Evolutionary conservation across 2,888 invertebrate species (phyloP).

Genomic region (Phalera bucephala): DNA sequence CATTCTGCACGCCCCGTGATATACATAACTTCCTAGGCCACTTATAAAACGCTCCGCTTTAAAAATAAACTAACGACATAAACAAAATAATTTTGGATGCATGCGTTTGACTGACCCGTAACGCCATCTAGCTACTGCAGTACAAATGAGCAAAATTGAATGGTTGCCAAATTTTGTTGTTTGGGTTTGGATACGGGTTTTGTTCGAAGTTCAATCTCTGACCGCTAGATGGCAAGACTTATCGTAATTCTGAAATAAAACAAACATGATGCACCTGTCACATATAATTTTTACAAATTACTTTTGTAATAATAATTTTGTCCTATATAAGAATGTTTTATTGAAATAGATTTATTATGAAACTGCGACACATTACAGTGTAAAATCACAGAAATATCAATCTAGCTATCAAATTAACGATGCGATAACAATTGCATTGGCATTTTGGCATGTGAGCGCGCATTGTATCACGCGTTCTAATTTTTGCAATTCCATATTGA

Average conservation of each 20-base stretch:
- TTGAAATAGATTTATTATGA: neutral
- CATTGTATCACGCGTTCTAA: conserved; percentile 53
- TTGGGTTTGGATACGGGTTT: conserved; percentile 24
- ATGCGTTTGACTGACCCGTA: conserved; percentile 27
- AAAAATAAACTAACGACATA: conserved; percentile 72
- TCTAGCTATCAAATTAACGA: conserved; percentile 21
- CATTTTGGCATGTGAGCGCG: conserved; percentile 50
- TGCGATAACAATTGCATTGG: conserved; percentile 32
- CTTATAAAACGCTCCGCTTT: conserved; percentile 73
- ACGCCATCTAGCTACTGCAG: conserved; percentile 52
- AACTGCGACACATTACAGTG: neutral
- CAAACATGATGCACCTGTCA: conserved; percentile 3
- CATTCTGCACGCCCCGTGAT: conserved; percentile 50
- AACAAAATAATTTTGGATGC: conserved; percentile 47
- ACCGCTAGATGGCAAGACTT: conserved; percentile 45
- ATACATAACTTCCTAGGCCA: conserved; percentile 70
- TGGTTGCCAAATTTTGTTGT: conserved; percentile 39
- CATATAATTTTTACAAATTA: conserved; percentile 14
- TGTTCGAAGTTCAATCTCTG: conserved; percentile 10
- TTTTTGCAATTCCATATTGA: conserved; percentile 43
- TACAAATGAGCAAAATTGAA: conserved; percentile 46
- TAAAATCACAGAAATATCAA: conserved; percentile 12
- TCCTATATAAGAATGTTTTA: neutral
- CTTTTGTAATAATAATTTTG: neutral
- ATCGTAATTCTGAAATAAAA: too few relatives aligned